Evolutionary conservation across 1,140 invertebrate genomes (phyloP), one percentile per base, ranked within the genome.

Genomic region (Hormaphis cornu): DNA sequence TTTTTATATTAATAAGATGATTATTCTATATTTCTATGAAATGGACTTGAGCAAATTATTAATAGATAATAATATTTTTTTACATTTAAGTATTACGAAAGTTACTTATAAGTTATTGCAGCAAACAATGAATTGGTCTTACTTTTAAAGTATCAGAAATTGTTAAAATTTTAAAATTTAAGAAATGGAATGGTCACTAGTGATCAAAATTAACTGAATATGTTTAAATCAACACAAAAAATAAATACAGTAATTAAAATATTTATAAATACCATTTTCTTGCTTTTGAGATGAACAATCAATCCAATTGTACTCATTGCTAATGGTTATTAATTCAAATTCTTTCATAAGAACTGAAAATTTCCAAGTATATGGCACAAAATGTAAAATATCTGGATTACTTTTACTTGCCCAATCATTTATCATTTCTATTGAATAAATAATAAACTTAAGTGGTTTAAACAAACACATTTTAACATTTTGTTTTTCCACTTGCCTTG

Each of bases 251-350:
- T 28, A 9, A 20, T 7, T 16, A 54, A 46, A 44, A 33, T 14
- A 69, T 30, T 66, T 70, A 40, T 70, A 74, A 72, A 76, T 78
- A 86, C 85, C 78, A 79, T 97, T 97, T 81, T 97, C 94, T 79
- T 94, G 91, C 76, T 91, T 90, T 50, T 92, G 90, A 44, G 91
- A 93, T 52, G 93, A 95, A 74, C 94, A 97, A 79, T 99, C 96
- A 73, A 99, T 91, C 97, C 95, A 99, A 79, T 99, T 99, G 77
- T 93, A 93, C 77, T 98, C 93, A 81, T 98, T 99, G 71, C 92
- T 88, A 9, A 96, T 78, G 48, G 93, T 93, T 0, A 98, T 84
- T 3, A 98, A 81, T 80, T 99, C 95, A 81, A 98, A 98, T 77
- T 97, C 92, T 78, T 97, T 95, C 7, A 98, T 80, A 0, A 92